A percentile compares a stretch with the other conserved stretches of the same genome.
phyloP scores from a whole-genome alignment of 2,113 vertebrate species.

The Menura novaehollandiae region DNA sequence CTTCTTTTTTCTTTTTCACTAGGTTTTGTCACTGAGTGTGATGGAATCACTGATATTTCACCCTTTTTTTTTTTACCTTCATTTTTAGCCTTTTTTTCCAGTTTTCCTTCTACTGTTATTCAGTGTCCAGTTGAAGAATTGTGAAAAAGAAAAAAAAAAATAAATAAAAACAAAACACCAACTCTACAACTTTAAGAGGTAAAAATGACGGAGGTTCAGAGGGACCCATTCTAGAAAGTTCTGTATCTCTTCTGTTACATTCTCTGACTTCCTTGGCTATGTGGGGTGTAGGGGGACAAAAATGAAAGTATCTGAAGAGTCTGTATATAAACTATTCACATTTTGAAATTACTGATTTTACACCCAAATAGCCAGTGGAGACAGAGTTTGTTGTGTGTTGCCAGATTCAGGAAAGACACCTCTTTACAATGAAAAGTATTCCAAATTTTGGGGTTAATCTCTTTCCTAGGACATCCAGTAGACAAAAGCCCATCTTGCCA shows the following conservation, averaged over 20 bases:
- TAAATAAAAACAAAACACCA: background rate
- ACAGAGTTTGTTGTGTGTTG: background rate
- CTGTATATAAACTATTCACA: background rate
- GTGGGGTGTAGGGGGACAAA: background rate
- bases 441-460: background rate
- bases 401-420: background rate
- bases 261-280: background rate
- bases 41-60: background rate
- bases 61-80: accelerated
- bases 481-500: background rate
- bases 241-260: background rate
- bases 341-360: background rate
- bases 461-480: background rate
- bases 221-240: background rate
- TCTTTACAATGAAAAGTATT: background rate
- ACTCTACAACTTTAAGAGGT: background rate
- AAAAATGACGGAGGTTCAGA: background rate
- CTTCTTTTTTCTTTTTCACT: background rate
- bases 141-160: background rate
- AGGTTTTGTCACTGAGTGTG: background rate
- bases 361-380: background rate
- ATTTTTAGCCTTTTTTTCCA: background rate
- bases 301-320: background rate
- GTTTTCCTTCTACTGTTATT: background rate
- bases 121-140: background rate